Conservation (phyloP, 2,888 invertebrate genomes). For the Sesia apiformis region DNA sequence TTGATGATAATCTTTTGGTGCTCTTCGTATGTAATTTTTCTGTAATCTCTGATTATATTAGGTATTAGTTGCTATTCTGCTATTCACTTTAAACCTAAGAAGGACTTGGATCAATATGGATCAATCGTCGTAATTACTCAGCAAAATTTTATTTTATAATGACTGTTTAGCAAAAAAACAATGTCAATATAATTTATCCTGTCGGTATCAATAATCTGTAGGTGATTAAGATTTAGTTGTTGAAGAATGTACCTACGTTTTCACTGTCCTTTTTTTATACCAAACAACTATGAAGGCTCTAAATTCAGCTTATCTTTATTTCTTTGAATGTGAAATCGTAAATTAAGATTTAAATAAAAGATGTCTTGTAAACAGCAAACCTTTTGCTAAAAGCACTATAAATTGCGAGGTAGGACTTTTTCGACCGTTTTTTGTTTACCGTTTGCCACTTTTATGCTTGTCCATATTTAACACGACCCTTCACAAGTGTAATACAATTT, state of each 20-base stretch:
- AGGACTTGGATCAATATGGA: too few relatives aligned
- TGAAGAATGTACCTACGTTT: background rate
- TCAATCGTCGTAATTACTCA: too few relatives aligned
- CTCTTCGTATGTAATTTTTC: too few relatives aligned
- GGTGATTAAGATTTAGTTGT: too few relatives aligned
- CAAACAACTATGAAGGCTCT: slow-evolving; percentile 25
- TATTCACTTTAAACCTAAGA: too few relatives aligned
- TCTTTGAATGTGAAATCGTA: slow-evolving; percentile 52
- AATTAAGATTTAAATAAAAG: slow-evolving; percentile 67
- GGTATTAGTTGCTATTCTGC: too few relatives aligned
- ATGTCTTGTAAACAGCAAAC: slow-evolving; percentile 66
- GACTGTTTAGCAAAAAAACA: too few relatives aligned
- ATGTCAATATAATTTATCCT: too few relatives aligned
- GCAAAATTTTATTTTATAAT: too few relatives aligned
- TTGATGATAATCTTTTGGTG: too few relatives aligned
- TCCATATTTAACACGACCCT: slow-evolving; percentile 2
- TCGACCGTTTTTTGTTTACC: slow-evolving; percentile 16
- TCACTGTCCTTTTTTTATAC: background rate
- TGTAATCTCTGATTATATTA: too few relatives aligned
- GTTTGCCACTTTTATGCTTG: slow-evolving; percentile 32
- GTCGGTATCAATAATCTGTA: too few relatives aligned
- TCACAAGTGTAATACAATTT: background rate
- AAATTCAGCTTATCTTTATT: slow-evolving; percentile 50
- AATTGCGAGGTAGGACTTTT: slow-evolving; percentile 42
- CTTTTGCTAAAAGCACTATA: slow-evolving; percentile 67